Base-by-base conservation (phyloP, 2,113 vertebrate genomes). In the Etia nguti region DNA sequence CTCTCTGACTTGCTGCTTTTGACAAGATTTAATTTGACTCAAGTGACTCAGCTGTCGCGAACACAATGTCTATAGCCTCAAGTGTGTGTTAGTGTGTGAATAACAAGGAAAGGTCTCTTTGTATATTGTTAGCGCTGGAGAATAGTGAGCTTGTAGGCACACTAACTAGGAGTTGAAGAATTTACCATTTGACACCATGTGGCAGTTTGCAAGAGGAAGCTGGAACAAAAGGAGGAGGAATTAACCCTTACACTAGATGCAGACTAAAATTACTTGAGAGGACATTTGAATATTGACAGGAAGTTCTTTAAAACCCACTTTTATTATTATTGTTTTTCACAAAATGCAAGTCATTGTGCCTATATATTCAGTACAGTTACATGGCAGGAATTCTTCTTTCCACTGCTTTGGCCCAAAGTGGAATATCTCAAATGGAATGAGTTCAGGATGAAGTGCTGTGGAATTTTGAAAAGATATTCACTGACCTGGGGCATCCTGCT, bases 21-120 rank as follows among this genome's bases (percentile, higher is more conserved):
- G 65, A 88, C 84, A 68, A 2, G 11, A 80, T 70, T 86, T 73
- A n/a, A 82, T 85, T 80, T 77, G 80, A 90, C 55, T 86, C 26
- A 59, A 89, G 86, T 88, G 86, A 90, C 46, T 90, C 79, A 81
- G 60, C 26, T 90, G 88, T 73, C n/a, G 16, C 57, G 60, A 86
- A 73, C 79, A 79, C 84, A 46, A 70, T 50, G 83, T 88, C n/a
- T 89, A 24, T 90, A 68, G 86, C 86, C 80, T 65, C 38, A 57
- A 86, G 85, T 70, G 80, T 87, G 79, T 86, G 87, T 82, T 29
- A 41, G 62, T 52, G 85, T 75, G 60, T 81, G 62, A 88, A 41
- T n/a, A 26, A 75, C 36, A 43, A 41, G 38, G 43, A 77, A 80
- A 80, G 29, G 34, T 13, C 54, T 85, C 75, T 84, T 87, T 92